phyloP scores from a whole-genome alignment of 2,888 invertebrate species.

The Sycophila texana region DNA sequence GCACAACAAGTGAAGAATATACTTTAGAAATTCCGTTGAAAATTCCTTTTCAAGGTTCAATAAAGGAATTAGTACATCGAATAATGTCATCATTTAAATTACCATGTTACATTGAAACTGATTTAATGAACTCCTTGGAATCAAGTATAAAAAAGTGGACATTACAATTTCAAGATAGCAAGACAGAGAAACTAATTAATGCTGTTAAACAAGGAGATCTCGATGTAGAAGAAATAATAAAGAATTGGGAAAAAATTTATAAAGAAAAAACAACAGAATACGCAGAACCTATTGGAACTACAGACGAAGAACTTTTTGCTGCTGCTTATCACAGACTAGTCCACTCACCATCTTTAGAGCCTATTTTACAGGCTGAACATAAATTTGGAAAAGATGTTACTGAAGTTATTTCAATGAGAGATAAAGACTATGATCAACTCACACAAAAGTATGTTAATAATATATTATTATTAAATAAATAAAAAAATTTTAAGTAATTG shows the following conservation, averaged over 20 bases:
- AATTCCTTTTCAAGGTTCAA: slow-evolving; percentile 80
- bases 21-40: slow-evolving; percentile 80
- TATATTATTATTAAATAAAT: slow-evolving; percentile 13
- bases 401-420: slow-evolving; percentile 84
- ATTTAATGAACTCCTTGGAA: slow-evolving; percentile 79
- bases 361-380: slow-evolving; percentile 91
- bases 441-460: slow-evolving; percentile 78
- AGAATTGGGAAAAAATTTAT: slow-evolving; percentile 87
- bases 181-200: slow-evolving; percentile 80
- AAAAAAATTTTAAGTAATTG: not conserved
- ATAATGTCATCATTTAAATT: slow-evolving; percentile 83
- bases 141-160: slow-evolving; percentile 83
- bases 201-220: slow-evolving; percentile 80
- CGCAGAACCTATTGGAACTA: slow-evolving; percentile 88
- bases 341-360: slow-evolving; percentile 91
- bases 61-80: slow-evolving; percentile 82
- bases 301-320: slow-evolving; percentile 91
- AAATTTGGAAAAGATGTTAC: slow-evolving; percentile 89
- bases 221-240: slow-evolving; percentile 85
- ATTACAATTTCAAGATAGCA: slow-evolving; percentile 81
- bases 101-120: slow-evolving; percentile 83
- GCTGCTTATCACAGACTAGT: slow-evolving; percentile 89
- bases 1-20: slow-evolving; percentile 78
- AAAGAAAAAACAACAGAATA: slow-evolving; percentile 89
- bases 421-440: slow-evolving; percentile 83